These are phyloP conservation scores for Esox lucius DNA, from an alignment of 2,797 vertebrate species.

Conservation along the genomic window DNA sequence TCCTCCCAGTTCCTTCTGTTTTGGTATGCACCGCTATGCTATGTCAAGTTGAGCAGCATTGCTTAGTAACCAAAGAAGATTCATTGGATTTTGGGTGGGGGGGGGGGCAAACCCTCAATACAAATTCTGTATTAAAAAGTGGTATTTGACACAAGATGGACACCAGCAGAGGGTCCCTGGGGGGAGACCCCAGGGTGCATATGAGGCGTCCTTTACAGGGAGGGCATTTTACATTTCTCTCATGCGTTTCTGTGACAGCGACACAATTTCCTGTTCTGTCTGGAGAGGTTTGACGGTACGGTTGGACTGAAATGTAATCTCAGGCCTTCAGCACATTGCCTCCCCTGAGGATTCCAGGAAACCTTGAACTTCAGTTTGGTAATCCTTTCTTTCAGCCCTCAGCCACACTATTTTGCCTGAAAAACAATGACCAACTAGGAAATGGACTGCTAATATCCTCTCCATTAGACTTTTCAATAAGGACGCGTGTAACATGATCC, in stretches of 20 bases:
- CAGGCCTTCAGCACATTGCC: constrained; percentile 61
- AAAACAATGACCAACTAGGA: constrained; percentile 59
- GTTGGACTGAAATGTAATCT: constrained; percentile 80
- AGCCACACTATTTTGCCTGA: constrained; percentile 46
- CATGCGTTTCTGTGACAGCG: constrained; percentile 76
- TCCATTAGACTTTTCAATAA: background rate
- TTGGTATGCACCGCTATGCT: constrained; percentile 18
- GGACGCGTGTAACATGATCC: background rate
- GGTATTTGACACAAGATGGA: constrained; percentile 79
- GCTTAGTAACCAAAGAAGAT: constrained; percentile 29
- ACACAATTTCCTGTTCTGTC: constrained; percentile 84
- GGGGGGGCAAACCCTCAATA: background rate
- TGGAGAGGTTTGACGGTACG: constrained; percentile 75
- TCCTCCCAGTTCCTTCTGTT: constrained; percentile 29
- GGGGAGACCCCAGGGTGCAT: constrained; percentile 69
- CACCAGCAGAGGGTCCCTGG: constrained; percentile 47
- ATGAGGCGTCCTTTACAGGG: constrained; percentile 70
- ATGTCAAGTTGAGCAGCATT: constrained; percentile 18
- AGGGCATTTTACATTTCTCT: constrained; percentile 80
- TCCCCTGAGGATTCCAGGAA: constrained; percentile 73
- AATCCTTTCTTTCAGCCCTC: constrained; percentile 66
- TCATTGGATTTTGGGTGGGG: background rate
- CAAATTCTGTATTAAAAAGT: constrained; percentile 68
- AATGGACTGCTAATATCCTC: constrained; percentile 58
- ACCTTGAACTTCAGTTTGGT: constrained; percentile 73